These are phyloP conservation scores for Amblyteles armatorius DNA, from an alignment of 2,888 invertebrate genomes.

Conservation along the genomic window DNA sequence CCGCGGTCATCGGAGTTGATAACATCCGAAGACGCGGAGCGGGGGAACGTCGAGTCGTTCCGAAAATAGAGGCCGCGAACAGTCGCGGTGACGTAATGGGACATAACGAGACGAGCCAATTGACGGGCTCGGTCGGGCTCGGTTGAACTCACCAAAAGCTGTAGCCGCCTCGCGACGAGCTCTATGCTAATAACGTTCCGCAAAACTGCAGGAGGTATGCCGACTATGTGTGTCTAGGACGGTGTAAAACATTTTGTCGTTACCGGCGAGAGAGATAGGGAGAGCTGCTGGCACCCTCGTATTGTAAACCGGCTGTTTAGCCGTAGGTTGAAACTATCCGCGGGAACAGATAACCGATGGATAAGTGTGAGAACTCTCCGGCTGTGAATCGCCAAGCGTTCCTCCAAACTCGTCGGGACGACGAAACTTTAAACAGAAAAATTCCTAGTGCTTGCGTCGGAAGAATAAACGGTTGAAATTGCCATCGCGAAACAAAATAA, in stretches of 20 bases:
- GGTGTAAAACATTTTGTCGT: constrained; percentile 24
- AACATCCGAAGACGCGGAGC: neutral
- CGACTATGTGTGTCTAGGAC: neutral
- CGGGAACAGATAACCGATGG: constrained; percentile 18
- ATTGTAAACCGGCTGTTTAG: constrained; percentile 22
- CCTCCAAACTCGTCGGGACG: neutral
- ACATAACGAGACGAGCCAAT: constrained; percentile 19
- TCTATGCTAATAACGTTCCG: constrained; percentile 28
- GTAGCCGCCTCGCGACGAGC: constrained; percentile 6
- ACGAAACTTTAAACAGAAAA: neutral
- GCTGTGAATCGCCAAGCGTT: neutral
- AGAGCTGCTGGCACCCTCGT: constrained; percentile 19
- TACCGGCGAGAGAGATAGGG: neutral
- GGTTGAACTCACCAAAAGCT: constrained; percentile 16
- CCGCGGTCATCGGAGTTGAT: neutral
- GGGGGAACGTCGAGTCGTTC: neutral
- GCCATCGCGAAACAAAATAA: neutral
- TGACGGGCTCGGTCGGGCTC: constrained; percentile 14
- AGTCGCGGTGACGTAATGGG: constrained; percentile 15
- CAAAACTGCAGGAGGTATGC: constrained; percentile 16
- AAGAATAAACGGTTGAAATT: neutral
- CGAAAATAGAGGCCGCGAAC: constrained; percentile 11
- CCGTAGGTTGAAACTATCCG: neutral
- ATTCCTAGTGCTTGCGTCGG: neutral
- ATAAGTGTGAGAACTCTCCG: constrained; percentile 34